Percentiles rank a stretch among this genome's conserved stretches.
Evolutionary conservation across 2,888 invertebrate species (phyloP).

Genomic region (Drosophila ochracea): DNA sequence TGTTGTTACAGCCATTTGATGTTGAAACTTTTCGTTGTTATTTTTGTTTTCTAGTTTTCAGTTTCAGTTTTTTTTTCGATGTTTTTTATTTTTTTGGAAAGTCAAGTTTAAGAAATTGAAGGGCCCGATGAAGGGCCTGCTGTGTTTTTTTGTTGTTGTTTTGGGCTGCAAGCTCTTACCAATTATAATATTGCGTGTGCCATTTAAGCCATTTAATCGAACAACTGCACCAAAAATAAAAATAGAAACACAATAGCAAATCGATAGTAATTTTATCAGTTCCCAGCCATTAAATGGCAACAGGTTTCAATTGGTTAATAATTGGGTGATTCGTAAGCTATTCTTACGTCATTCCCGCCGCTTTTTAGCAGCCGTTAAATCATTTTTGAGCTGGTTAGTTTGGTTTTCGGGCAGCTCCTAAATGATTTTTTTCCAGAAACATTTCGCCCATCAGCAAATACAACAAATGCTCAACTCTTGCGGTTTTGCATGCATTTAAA

Average conservation of each 20-base stretch:
- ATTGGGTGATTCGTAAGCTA: conserved; percentile 35
- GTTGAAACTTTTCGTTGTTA: conserved; percentile 16
- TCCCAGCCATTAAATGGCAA: conserved; percentile 30
- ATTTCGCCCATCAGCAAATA: conserved; percentile 12
- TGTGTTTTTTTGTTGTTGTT: conserved; percentile 21
- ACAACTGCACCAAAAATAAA: neutral
- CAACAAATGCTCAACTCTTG: conserved; percentile 27
- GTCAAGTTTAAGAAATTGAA: conserved; percentile 54
- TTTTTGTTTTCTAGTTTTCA: conserved; percentile 10
- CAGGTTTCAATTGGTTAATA: conserved; percentile 51
- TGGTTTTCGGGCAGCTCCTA: conserved; percentile 8
- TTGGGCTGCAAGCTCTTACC: conserved; percentile 13
- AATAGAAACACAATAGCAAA: conserved; percentile 16
- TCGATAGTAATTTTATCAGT: conserved; percentile 48
- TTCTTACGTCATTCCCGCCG: conserved; percentile 40
- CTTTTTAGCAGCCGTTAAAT: conserved; percentile 15
- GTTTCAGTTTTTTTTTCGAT: conserved; percentile 3
- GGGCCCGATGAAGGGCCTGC: conserved; percentile 33
- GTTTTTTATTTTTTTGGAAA: conserved; percentile 52
- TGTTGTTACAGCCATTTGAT: conserved; percentile 25
- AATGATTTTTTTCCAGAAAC: neutral
- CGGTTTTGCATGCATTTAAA: conserved; percentile 36
- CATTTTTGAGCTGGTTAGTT: conserved; percentile 5
- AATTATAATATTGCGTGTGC: conserved; percentile 32
- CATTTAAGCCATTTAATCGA: conserved; percentile 10